Evolutionary conservation across 2,888 invertebrate genomes (phyloP), one percentile per base, ranked within the genome.

Genomic region (Heliconius cydno): DNA sequence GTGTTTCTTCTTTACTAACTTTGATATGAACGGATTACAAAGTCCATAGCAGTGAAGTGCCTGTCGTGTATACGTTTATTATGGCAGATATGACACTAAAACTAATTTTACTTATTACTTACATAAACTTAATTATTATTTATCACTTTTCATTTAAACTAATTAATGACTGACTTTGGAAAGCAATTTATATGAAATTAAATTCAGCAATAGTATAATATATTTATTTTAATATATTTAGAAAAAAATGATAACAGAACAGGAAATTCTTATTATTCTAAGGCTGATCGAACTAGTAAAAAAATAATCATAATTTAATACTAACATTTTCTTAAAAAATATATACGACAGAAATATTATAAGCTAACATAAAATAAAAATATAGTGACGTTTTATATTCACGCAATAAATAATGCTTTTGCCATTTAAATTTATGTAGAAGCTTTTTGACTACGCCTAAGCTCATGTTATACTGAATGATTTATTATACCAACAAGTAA

Each of bases 401-500:
- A 41, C 25, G 25, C 22, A 68, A 68, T 25, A 68, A 68, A 67
- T 68, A 68, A 38, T 38, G 38, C n/a, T 38, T 68, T 68, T 68
- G 68, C 68, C n/a, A 68, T 68, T 68, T 68, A 68, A 68, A 68
- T 68, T 68, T 68, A 38, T 68, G 68, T 38, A 68, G 38, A 68
- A 68, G 68, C 68, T 68, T 68, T 68, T 68, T 68, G 68, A 68
- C 68, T 68, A 68, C 68, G 68, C 68, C 38, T 71, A 71, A 71
- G 52, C 46, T 71, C 46, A 19, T 52, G 28, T 72, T 72, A 28
- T 72, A 72, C 72, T 72, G 72, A 57, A 52, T 72, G 72, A 72
- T 72, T 72, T 72, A 57, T 72, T 57, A 72, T 57, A 72, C 52
- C 41, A 72, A 52, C 72, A 57, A 57, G 57, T 72, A 57, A 72